Evolutionary conservation across 2,888 invertebrate species (phyloP).

Genomic region (Cacoxenus indagator): DNA sequence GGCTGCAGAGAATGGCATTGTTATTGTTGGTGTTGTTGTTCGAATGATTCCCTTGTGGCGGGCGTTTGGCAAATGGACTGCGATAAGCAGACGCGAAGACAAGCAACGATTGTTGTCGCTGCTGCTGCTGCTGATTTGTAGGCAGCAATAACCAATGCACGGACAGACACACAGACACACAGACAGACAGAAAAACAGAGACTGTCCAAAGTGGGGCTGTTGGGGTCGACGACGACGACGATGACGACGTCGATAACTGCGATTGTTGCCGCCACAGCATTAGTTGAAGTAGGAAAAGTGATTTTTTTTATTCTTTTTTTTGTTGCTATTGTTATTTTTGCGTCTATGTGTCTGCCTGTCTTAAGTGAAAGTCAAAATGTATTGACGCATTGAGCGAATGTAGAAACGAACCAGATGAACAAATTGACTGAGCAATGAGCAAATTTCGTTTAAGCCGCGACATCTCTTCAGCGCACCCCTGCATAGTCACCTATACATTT

Average conservation of each 20-base stretch:
- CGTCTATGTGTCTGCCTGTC: conserved; percentile 40
- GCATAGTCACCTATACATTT: not conserved
- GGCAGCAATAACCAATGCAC: not conserved
- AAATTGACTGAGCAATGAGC: conserved; percentile 64
- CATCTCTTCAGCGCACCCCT: conserved; percentile 30
- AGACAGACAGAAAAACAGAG: not conserved
- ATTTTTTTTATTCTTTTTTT: conserved; percentile 10
- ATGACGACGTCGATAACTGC: not conserved
- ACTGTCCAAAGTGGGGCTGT: conserved; percentile 2
- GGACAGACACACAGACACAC: not conserved
- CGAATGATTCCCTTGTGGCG: conserved; percentile 19
- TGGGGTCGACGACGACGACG: not conserved
- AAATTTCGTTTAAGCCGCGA: conserved; percentile 32
- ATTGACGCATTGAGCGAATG: conserved; percentile 61
- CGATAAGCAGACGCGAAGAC: conserved; percentile 5
- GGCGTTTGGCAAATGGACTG: conserved; percentile 18
- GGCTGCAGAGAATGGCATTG: conserved; percentile 27
- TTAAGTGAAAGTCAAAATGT: conserved; percentile 61
- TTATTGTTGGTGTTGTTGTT: too few species aligned
- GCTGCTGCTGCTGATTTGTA: conserved; percentile 26
- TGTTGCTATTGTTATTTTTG: conserved; percentile 6
- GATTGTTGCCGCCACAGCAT: not conserved
- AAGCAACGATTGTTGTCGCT: conserved; percentile 37
- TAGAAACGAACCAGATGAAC: conserved; percentile 63
- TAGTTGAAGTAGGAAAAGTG: not conserved